Conservation (phyloP, 2,888 invertebrate species). For the Eupithecia exiguata region DNA sequence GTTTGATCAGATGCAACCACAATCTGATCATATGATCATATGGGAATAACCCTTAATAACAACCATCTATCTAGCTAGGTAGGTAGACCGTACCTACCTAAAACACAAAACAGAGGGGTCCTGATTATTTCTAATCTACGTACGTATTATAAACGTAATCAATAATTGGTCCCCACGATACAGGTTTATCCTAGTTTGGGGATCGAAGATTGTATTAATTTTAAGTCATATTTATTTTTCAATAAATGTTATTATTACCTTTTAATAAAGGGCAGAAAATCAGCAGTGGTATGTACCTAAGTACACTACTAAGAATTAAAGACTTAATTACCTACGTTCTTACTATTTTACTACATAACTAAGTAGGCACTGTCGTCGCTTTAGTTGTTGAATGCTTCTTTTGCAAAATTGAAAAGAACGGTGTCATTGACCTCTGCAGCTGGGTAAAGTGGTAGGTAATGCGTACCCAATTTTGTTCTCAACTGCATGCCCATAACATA, state of each 20-base stretch:
- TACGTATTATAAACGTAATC: too few species aligned
- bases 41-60: too few species aligned
- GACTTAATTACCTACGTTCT: too few species aligned
- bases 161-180: too few species aligned
- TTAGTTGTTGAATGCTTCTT: background rate
- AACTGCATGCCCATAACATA: too few species aligned
- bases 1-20: too few species aligned
- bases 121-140: too few species aligned
- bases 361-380: background rate
- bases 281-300: background rate
- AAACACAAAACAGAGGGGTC: background rate
- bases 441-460: background rate
- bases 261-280: background rate
- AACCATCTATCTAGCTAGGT: background rate
- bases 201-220: too few species aligned
- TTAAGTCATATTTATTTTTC: too few species aligned
- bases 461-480: background rate
- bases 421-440: constrained; percentile 3
- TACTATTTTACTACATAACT: background rate
- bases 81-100: background rate
- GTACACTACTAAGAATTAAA: background rate
- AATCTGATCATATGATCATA: too few species aligned
- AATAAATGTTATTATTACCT: too few species aligned
- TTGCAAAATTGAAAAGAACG: background rate
- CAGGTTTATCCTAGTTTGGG: too few species aligned